Evolutionary conservation across 2,888 invertebrate genomes (phyloP), one percentile per base, ranked within the genome.

Genomic region (Pammene fasciana): DNA sequence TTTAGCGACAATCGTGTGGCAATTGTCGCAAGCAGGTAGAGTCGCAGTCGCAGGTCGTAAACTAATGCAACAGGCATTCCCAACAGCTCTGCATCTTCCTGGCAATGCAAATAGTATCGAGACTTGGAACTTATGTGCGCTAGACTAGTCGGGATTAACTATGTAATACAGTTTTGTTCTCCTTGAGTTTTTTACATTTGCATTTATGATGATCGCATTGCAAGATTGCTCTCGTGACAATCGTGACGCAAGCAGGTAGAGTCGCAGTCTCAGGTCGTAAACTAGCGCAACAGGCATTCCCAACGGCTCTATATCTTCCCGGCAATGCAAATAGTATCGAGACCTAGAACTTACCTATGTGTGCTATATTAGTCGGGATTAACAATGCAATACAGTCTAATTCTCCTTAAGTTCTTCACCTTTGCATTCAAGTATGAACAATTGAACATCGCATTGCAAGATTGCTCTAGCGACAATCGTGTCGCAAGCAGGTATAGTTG

Each of bases 221-320:
- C 43, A 14, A 14, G 8, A 16, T 36, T 11, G 34, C 14, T 5
- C 14, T 10, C 5, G 34, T 11, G 59, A 14, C 34, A 62, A n/a
- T 46, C 14, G 34, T 61, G 48, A 52, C 41, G 62, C 50, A 62
- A 62, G 61, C 38, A 36, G 38, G 38, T 14, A 38, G 9, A 38
- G 50, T 50, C 48, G 16, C 50, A 38, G 50, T 50, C 48, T 16
- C 50, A 18, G 38, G 16, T n/a, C 18, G 13, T 50, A 62, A 52
- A 62, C 62, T 62, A n/a, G 46, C 55, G 36, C 13, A 57, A 38
- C 50, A 13, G 14, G 38, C 54, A 56, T 41, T 65, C 45, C 11
- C 34, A 65, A 16, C 46, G 34, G 18, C 38, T 55, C 36, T 56
- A 65, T 48, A 65, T 65, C 50, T 62, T 52, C 50, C 50, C 71